Evolutionary conservation across 2,113 vertebrate genomes (phyloP), one percentile per base, ranked within the genome.

Genomic region (Anhinga rufa): DNA sequence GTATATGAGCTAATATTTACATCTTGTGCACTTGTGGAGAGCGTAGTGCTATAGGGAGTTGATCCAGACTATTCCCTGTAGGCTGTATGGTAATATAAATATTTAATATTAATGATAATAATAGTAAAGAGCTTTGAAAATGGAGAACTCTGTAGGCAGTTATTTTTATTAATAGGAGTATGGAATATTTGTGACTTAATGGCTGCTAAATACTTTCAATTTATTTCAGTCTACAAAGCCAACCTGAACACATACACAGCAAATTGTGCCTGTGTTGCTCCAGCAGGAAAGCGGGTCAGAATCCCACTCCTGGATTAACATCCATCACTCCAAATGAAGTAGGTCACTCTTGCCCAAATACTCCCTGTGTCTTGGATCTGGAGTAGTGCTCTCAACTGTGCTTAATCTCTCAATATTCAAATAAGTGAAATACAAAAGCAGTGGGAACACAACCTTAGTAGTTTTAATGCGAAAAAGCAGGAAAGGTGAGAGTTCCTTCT

Each of bases 271-370:
- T 87, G 61, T 87, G 82, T 21, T 79, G 40, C 77, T 89, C 58
- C 83, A 60, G 36, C 71, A 65, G 66, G 46, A 92, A 97, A 97
- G 57, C 36, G 15, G 93, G 91, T 96, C 88, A 95, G 84, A 77
- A 69, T 85, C 54, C 62, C 9, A 12, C 91, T 95, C 51, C 31
- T 88, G 90, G 82, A 90, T 92, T 94, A 97, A 95, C 62, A 96
- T 44, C 57, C 18, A 44, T 80, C 9, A 0, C 90, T 96, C 51
- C 13, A 17, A 82, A 92, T 68, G 77, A 92, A 96, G 82, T 87
- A 94, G 95, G 95, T 92, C 94, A 92, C 46, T 52, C 71, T 94
- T 95, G 66, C 88, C 88, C 91, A 75, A 93, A 84, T 66, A 91
- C 84, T 96, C 10, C 2, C 84, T 36, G 32, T 77, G 48, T 84